Conservation (phyloP, 2,113 vertebrate species). For the Callorhinus ursinus region DNA sequence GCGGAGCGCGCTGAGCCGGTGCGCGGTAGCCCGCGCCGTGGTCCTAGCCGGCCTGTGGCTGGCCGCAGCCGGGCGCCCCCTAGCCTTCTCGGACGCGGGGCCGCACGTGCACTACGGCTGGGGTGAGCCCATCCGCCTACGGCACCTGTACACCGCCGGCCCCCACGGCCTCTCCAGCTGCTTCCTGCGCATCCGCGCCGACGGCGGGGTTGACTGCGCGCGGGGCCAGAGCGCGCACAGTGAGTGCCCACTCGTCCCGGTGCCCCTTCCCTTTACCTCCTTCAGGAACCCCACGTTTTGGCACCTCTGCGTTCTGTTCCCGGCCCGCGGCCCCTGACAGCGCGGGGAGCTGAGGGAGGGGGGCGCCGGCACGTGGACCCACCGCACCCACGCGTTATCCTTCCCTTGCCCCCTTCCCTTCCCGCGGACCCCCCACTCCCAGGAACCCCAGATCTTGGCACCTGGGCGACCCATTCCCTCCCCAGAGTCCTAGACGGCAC, state of each 20-base stretch:
- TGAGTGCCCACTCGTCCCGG: slow-evolving; percentile 84
- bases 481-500: not conserved
- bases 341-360: not conserved
- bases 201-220: slow-evolving; percentile 91
- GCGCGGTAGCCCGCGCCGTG: slow-evolving; percentile 55
- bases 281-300: not conserved
- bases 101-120: slow-evolving; percentile 91
- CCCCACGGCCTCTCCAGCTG: slow-evolving; percentile 88
- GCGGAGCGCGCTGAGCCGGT: not conserved
- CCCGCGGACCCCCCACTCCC: not conserved
- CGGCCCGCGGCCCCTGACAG: not conserved
- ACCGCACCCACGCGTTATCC: not conserved
- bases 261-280: not conserved
- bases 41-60: slow-evolving; percentile 79
- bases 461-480: not conserved
- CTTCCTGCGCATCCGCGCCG: slow-evolving; percentile 88
- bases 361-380: not conserved
- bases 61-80: slow-evolving; percentile 65
- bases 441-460: not conserved
- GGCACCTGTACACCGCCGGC: slow-evolving; percentile 91
- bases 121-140: slow-evolving; percentile 90
- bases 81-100: slow-evolving; percentile 87
- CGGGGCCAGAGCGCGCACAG: slow-evolving; percentile 88
- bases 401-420: too few species aligned
- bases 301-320: not conserved